Conservation (phyloP, 2,888 invertebrate species). For the Tupiocoris notatus region DNA sequence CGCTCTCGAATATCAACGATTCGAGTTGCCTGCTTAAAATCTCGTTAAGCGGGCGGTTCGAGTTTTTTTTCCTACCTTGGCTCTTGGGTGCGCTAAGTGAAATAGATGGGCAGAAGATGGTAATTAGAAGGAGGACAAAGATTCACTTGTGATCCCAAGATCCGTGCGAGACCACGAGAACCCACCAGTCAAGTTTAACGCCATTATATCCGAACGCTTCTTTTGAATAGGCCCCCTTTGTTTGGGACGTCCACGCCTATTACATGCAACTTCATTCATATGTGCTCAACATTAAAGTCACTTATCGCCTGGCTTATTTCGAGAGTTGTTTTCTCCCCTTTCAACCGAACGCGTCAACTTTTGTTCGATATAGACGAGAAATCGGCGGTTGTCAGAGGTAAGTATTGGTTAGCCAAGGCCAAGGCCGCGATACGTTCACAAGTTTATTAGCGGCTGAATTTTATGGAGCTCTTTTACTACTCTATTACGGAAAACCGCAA, state of each 20-base stretch:
- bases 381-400: no score
- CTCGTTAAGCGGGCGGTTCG: background rate
- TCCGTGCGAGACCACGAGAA: no score
- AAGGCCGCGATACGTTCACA: no score
- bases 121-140: constrained; percentile 38
- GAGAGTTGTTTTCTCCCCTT: no score
- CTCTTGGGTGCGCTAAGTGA: constrained; percentile 10
- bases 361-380: no score
- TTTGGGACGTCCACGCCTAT: constrained; percentile 2
- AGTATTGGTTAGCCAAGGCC: no score
- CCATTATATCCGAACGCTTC: constrained; percentile 17
- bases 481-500: no score
- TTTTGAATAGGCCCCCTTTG: constrained; percentile 9
- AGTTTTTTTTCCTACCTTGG: background rate
- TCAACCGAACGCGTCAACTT: no score
- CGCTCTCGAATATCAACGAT: no score
- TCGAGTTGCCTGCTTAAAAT: background rate
- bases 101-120: constrained; percentile 40
- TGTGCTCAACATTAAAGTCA: background rate
- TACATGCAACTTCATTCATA: background rate
- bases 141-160: constrained; percentile 36
- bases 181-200: constrained; percentile 11
- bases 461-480: no score
- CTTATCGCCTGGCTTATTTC: no score
- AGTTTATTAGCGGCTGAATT: no score